Evolutionary conservation across 2,797 vertebrate species (phyloP).

Genomic region (Telmatherina bonti): DNA sequence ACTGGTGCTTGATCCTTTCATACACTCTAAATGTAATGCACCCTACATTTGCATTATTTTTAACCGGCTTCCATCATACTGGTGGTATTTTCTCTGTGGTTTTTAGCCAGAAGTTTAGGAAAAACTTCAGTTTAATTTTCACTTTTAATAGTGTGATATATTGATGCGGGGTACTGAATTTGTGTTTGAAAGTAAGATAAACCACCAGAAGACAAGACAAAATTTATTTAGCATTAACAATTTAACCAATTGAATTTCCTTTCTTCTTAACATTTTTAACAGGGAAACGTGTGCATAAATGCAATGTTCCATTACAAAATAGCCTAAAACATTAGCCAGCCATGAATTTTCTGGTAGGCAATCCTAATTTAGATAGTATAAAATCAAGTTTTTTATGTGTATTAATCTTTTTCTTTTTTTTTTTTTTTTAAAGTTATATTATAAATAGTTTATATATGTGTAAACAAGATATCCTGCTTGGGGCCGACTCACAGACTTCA

Average conservation of each 20-base stretch:
- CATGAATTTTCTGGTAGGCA: neutral
- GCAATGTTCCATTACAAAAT: neutral
- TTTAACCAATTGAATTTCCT: neutral
- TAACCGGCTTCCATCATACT: neutral
- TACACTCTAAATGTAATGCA: neutral
- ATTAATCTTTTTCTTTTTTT: too few relatives aligned
- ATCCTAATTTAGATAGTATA: neutral
- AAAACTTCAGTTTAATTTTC: neutral
- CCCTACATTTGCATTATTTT: neutral
- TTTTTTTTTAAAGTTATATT: too few relatives aligned
- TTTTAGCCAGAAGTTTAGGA: neutral
- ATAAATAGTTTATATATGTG: too few relatives aligned
- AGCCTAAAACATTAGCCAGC: too few relatives aligned
- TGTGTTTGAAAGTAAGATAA: too few relatives aligned
- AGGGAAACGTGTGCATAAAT: neutral
- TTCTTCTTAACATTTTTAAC: neutral
- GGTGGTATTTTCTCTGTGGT: neutral
- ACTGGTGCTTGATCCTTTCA: neutral
- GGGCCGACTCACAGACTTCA: too few relatives aligned
- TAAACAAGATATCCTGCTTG: too few relatives aligned
- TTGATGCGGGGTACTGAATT: too few relatives aligned
- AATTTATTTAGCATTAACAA: too few relatives aligned
- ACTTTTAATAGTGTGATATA: neutral
- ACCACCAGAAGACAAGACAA: neutral
- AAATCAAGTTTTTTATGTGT: too few relatives aligned